Evolutionary conservation across 2,888 invertebrate species (phyloP).

Genomic region (Tinea trinotella): DNA sequence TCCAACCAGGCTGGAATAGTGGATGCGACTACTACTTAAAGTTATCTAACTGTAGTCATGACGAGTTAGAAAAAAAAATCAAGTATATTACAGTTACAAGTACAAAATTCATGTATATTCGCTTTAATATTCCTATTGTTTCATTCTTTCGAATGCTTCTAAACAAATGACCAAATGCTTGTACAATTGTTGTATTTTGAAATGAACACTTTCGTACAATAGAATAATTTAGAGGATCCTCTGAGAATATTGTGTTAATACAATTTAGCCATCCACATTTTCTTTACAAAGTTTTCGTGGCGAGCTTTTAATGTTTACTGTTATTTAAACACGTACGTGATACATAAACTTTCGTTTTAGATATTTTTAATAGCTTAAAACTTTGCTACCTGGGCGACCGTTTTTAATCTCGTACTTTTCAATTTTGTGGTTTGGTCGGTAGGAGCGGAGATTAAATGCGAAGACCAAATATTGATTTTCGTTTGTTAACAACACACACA

Average conservation of each 20-base stretch:
- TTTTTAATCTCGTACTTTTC: neutral
- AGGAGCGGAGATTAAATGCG: neutral
- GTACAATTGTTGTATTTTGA: too few relatives aligned
- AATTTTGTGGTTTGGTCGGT: neutral
- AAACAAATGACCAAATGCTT: too few relatives aligned
- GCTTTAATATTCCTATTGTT: too few relatives aligned
- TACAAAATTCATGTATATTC: too few relatives aligned
- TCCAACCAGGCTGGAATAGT: too few relatives aligned
- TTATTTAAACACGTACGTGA: neutral
- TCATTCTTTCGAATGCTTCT: too few relatives aligned
- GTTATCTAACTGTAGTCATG: too few relatives aligned
- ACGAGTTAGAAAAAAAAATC: too few relatives aligned
- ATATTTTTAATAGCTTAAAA: neutral
- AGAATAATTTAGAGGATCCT: too few relatives aligned
- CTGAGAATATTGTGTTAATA: neutral
- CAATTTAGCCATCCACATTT: neutral
- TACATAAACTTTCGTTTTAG: neutral
- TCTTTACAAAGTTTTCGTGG: neutral
- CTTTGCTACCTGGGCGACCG: neutral
- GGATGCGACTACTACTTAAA: too few relatives aligned
- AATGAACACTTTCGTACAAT: too few relatives aligned
- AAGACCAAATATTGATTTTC: neutral
- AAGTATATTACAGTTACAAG: too few relatives aligned
- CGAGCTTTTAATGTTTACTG: neutral
- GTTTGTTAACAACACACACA: neutral